Evolutionary conservation across 2,888 invertebrate species (phyloP), one percentile per base, ranked within the genome.

Genomic region (Colostygia pectinataria): DNA sequence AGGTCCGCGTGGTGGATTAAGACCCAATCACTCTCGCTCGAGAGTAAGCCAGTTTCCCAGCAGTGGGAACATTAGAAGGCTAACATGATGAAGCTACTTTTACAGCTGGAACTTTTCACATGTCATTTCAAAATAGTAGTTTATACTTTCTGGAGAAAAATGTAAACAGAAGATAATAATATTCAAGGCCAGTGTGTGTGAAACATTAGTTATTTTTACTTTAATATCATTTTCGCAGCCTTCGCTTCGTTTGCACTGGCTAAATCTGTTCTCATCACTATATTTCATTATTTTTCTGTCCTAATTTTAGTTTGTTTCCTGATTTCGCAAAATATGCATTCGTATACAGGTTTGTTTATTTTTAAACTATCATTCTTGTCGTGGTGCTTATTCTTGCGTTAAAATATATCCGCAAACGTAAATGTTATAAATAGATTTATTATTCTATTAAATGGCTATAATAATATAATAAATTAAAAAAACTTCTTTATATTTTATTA

Each of bases 191-290:
- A 20, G 18, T 38, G 13, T 46, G 23, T 45, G 45, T 29, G 12
- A 50, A 46, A 57, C 42, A 36, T 9, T 14, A 12, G 42, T 53
- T 59, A 57, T 59, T 57, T 54, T 53, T 39, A 57, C 41, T 36
- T 46, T 53, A 24, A 51, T 53, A 43, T 53, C 42, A 31, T 39
- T 27, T 24, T 5, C 20, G 37, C 37, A 44, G 48, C 45, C 45
- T 46, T 38, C 40, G 20, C 33, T 24, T 13, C 43, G 41, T 51
- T 53, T 49, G 36, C 40, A 32, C 24, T 18, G 18, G 31, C 46
- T 51, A 43, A 54, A 52, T 52, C 23, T 42, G 49, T 49, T 31
- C 23, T 28, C 13, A 42, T 32, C 34, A 34, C 44, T 56, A 51
- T 53, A 54, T 56, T 39, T 53, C 50, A 39, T 42, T 50, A 29